Evolutionary conservation across 2,113 vertebrate species (phyloP).

Genomic region (Clarias batrachus): DNA sequence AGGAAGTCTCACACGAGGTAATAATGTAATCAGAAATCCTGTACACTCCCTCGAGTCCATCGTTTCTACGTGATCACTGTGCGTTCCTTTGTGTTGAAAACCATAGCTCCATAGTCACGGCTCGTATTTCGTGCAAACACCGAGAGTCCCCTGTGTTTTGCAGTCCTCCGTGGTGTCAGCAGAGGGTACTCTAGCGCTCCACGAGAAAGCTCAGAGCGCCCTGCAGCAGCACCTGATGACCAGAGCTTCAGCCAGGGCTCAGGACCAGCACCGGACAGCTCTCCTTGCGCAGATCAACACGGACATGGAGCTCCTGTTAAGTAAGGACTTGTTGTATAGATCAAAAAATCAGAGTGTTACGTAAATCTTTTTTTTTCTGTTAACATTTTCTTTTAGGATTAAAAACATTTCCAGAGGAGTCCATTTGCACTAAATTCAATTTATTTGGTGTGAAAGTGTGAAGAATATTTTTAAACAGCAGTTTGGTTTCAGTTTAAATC

Average conservation of each 20-base stretch:
- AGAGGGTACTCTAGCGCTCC: constrained; percentile 76
- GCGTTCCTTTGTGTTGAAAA: background rate
- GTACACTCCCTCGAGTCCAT: background rate
- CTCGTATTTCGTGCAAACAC: background rate
- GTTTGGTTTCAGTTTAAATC: background rate
- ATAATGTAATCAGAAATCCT: background rate
- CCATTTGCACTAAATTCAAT: background rate
- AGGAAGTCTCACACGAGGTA: background rate
- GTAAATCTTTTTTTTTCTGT: background rate
- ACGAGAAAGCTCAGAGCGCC: constrained; percentile 75
- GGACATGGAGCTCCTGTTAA: constrained; percentile 65
- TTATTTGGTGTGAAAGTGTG: background rate
- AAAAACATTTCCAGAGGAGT: background rate
- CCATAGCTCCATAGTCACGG: background rate
- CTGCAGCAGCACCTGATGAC: constrained; percentile 75
- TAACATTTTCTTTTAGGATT: background rate
- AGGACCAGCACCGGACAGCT: constrained; percentile 72
- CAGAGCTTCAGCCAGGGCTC: constrained; percentile 67
- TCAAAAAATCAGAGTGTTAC: background rate
- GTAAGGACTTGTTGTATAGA: background rate
- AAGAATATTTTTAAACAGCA: background rate
- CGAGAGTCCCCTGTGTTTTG: constrained; percentile 20
- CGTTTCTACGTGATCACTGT: background rate
- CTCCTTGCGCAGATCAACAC: constrained; percentile 82
- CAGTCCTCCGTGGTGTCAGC: constrained; percentile 74